Base-by-base conservation (phyloP, 2,113 vertebrate genomes). In the Nothoprocta perdicaria region DNA sequence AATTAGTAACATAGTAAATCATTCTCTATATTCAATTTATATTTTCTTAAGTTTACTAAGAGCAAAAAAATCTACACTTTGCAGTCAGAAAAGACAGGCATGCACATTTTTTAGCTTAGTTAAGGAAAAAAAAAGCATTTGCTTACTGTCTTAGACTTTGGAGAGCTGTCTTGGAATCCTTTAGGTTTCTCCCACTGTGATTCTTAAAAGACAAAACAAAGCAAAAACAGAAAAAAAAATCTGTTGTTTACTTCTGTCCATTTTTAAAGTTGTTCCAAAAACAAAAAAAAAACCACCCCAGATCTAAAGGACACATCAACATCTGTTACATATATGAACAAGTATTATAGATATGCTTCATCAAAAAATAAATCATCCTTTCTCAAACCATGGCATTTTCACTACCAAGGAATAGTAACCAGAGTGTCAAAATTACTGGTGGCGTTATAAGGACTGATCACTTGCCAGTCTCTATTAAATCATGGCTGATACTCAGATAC, bases 151-250 rank as follows among this genome's bases (percentile, higher is more conserved):
- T 96, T 88, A 69, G 95, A 97, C 29, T 93, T 95, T 18, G 86
- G 88, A 93, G 81, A 91, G 88, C 91, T 97, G 91, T 97, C 98
- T 93, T 96, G 92, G 95, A 98, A 98, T 97, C 97, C 98, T 97
- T 98, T 97, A 40, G 98, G 98, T 86, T 97, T 97, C 93, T 98
- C 98, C 98, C 98, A 98, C 57, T 98, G 98, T 52, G 98, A 97
- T 93, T 97, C 98, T 98, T 95, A 94, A 97, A 96, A 68, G 46
- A 48, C 46, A 48, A 48, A 48, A 48, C 17, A 48, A 48, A 22
- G 46, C 46, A 48, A 48, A 23, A 48, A 48, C 10, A 63, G 95
- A 92, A 77, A 95, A 87, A 67, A 94, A 89, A 57, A 96, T 82
- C 69, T 80, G 84, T 65, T 33, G 71, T 27, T 82, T 58, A 74